Evolutionary conservation across 2,888 invertebrate genomes (phyloP), one percentile per base, ranked within the genome.

Genomic region (Papilio elwesi): DNA sequence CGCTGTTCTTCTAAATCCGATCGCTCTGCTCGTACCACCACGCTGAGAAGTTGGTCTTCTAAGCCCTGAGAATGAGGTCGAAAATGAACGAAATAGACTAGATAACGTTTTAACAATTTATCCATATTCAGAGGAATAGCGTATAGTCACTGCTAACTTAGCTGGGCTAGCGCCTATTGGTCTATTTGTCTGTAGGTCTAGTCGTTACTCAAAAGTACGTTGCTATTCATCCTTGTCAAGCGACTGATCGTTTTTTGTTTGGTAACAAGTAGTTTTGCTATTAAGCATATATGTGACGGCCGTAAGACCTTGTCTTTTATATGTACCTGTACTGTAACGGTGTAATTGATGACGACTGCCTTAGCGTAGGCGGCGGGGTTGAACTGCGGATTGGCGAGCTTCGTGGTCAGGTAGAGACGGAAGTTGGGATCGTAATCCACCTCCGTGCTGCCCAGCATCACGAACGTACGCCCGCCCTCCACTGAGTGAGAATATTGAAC

Each of bases 401-500:
- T 98, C 0, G 98, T 98, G 62, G 97, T 98, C 72, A 98, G 94
- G 86, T 98, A 98, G 90, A 98, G 94, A 62, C 98, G 95, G 91
- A 98, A 98, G 82, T 96, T 96, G 0, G 96, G 96, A 90, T 98
- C 98, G 88, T 97, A 98, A 88, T 98, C 98, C 11, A 98, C 97
- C 85, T 98, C 98, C 75, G 96, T 96, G 85, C 98, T 98, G 47
- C 98, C 98, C 66, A 98, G 91, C 79, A 97, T 91, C n/a, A 98
- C 95, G 88, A 97, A 98, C n/a, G 95, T 95, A 75, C 98, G 94
- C 0, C 98, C 98, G 71, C 95, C 94, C 71, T 94, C 95, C 72
- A 95, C 95, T 94, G 82, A 1, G 38, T 9, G 6, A 43, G 43
- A 11, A 62, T 64, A 47, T 15, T 36, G 12, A 57, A 57, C 13